Conservation (phyloP, 2,797 vertebrate genomes). For the Yasuhikotakia modesta region DNA sequence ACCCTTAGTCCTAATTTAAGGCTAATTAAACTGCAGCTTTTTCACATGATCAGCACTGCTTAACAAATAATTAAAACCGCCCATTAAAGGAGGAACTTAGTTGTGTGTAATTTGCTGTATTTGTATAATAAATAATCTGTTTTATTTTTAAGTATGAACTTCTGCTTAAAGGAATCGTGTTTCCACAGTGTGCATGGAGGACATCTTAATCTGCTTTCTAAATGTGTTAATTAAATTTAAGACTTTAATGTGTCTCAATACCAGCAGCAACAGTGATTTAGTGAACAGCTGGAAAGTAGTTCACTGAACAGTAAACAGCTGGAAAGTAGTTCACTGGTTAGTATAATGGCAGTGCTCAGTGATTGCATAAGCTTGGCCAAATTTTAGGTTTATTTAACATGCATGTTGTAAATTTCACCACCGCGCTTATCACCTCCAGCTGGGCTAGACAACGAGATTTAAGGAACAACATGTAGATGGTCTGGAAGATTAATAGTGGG, state of each 20-base stretch:
- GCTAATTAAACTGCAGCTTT: conserved; percentile 10
- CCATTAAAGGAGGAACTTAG: neutral
- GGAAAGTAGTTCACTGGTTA: neutral
- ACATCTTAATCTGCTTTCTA: neutral
- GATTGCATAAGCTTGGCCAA: neutral
- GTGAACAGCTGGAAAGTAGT: neutral
- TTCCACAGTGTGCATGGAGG: neutral
- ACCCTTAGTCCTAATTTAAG: conserved; percentile 18
- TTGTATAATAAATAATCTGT: neutral
- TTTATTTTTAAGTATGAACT: neutral
- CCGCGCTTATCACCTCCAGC: neutral
- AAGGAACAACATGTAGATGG: conserved; percentile 58
- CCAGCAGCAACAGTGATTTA: neutral
- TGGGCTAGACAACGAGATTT: conserved; percentile 35
- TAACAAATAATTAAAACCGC: neutral
- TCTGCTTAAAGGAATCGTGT: neutral
- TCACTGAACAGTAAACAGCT: too few relatives aligned
- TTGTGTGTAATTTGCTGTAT: neutral
- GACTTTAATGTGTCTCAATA: neutral
- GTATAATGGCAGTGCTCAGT: neutral
- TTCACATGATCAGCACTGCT: conserved; percentile 9
- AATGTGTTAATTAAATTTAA: neutral
- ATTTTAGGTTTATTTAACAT: neutral
- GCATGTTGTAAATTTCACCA: neutral
- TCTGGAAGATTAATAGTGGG: conserved; percentile 67